Base-by-base conservation (phyloP, 2,888 invertebrate species). In the Nymphalis c-album region DNA sequence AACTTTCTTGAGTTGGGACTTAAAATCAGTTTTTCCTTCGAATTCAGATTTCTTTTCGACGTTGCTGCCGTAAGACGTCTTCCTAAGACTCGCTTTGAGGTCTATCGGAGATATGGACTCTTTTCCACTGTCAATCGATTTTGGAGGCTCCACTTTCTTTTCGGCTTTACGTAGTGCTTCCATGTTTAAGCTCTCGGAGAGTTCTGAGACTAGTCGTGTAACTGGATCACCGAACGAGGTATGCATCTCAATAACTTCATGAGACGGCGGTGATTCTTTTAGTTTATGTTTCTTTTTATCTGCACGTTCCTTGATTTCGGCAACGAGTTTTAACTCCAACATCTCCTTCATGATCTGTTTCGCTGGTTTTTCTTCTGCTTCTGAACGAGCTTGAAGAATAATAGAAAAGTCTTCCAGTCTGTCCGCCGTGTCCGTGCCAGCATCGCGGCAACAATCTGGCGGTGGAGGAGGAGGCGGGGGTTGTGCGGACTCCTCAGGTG, bases 121-220 rank as follows among this genome's bases (percentile, higher is more conserved):
- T 57, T 83, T 81, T 63, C 72, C 68, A 57, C 78, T 77, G 46
- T 85, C 83, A 18, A 73, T 51, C 7, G 77, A 61, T 61, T 78
- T 75, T 22, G 78, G 58, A 31, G 67, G 64, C 35, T 73, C 74
- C n/a, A 68, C 67, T 58, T 73, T 75, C 68, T 82, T 87, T 31
- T 77, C 80, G 48, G 78, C 85, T 80, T 81, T 93, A 62, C 78
- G 93, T 73, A 86, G 76, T 26, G 87, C 86, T 72, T 95, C 95
- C 78, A 96, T 90, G 84, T 96, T 96, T 78, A 97, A 94, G 78
- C 95, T 96, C 85, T 97, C 97, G 61, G 97, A 97, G 64, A 97
- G 93, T 86, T 97, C 97, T 17, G 95, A 96, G 13, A 97, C 95
- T 73, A 97, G 91, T 79, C 97, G 95, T 62, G 96, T 94, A 16